These are phyloP conservation scores for Drosophila albomicans DNA, from an alignment of 1,140 invertebrate species.

Conservation along the genomic window DNA sequence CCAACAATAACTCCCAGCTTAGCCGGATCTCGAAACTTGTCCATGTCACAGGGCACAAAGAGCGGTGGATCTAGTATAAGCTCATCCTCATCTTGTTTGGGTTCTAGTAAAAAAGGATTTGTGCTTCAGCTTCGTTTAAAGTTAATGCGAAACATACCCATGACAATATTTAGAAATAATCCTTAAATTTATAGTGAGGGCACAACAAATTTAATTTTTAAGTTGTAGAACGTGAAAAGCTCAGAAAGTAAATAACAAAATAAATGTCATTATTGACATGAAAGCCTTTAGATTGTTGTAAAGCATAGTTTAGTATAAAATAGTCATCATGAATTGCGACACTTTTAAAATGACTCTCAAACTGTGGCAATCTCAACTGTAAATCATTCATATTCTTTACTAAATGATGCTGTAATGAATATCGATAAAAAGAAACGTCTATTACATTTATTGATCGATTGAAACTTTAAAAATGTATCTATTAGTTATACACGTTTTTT, in stretches of 20 bases:
- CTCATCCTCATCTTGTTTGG: not conserved
- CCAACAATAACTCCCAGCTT: slow-evolving; percentile 19
- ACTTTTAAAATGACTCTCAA: no score
- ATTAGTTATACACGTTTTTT: no score
- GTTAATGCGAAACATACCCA: slow-evolving; percentile 6
- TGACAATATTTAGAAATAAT: not conserved
- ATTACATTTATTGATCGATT: no score
- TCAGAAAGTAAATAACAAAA: not conserved
- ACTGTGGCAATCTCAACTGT: no score
- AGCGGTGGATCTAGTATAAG: slow-evolving; percentile 58
- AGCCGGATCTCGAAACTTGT: slow-evolving; percentile 36
- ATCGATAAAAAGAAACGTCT: no score
- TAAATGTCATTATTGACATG: not conserved
- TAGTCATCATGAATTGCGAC: no score
- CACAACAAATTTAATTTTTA: slow-evolving; percentile 21
- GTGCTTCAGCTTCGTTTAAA: no score
- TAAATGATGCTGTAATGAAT: no score
- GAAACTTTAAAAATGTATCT: no score
- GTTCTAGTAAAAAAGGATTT: not conserved
- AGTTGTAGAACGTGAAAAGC: not conserved
- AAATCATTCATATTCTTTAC: no score
- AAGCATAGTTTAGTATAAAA: no score
- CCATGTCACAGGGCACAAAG: slow-evolving; percentile 57
- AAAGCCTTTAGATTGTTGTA: no score
- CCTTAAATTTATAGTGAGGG: not conserved